Conservation (phyloP, 2,113 vertebrate genomes). For the Echinops telfairi region DNA sequence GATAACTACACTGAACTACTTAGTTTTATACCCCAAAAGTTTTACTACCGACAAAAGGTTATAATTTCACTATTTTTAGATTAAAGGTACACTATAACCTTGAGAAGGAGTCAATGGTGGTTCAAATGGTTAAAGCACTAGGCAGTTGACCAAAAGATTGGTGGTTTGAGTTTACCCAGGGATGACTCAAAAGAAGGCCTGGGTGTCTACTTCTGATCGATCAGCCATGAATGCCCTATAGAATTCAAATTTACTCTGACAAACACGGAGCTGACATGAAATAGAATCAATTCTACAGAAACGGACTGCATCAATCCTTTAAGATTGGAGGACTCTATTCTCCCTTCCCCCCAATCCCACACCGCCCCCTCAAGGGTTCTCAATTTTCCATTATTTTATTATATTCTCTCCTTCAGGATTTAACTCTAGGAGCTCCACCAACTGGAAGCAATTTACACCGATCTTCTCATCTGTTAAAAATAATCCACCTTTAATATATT, state of each 20-base stretch:
- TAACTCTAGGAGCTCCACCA: neutral
- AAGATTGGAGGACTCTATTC: too few relatives aligned
- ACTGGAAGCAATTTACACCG: neutral
- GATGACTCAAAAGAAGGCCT: neutral
- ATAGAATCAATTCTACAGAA: too few relatives aligned
- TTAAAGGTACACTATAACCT: neutral
- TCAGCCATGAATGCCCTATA: neutral
- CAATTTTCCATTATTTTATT: neutral
- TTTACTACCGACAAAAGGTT: neutral
- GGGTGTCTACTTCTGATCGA: neutral
- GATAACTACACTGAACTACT: neutral
- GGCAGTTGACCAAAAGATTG: neutral
- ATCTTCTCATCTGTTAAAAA: neutral
- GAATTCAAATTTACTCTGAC: too few relatives aligned
- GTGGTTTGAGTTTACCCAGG: neutral
- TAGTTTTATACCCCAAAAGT: neutral
- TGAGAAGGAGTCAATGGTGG: too few relatives aligned
- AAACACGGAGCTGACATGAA: too few relatives aligned
- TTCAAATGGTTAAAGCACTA: too few relatives aligned
- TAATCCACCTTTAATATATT: neutral
- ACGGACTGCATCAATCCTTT: too few relatives aligned
- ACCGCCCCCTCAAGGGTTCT: neutral
- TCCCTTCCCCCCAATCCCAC: too few relatives aligned
- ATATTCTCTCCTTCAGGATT: neutral
- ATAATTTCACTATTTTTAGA: neutral